Percentiles rank a stretch among this genome's conserved stretches.
Conservation (phyloP, 2,888 invertebrate species). For the Coelinius sp. region DNA sequence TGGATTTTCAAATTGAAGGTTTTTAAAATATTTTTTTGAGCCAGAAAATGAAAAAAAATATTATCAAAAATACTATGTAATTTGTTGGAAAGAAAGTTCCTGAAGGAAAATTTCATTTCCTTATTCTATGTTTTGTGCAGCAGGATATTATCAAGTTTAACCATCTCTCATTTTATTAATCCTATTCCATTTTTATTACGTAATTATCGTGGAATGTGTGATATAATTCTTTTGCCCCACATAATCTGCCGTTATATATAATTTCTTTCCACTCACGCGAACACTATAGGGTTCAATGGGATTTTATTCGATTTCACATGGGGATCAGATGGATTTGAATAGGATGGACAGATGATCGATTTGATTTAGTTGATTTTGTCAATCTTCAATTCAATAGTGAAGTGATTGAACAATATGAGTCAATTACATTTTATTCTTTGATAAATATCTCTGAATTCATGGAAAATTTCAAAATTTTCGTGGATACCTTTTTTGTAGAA, state of each 20-base stretch:
- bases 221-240: constrained; percentile 28
- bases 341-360: neutral
- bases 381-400: neutral
- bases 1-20: constrained; percentile 27
- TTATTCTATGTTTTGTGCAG: neutral
- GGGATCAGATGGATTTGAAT: neutral
- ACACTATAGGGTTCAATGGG: constrained; percentile 4
- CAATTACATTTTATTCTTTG: no score
- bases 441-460: no score
- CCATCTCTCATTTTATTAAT: constrained; percentile 10
- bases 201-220: constrained; percentile 21
- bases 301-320: neutral
- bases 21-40: neutral
- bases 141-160: neutral
- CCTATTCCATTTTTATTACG: constrained; percentile 19
- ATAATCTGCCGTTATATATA: constrained; percentile 24
- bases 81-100: constrained; percentile 8
- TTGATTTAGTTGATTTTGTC: neutral
- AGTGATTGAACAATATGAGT: neutral
- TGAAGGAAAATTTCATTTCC: constrained; percentile 7
- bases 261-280: neutral
- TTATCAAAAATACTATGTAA: neutral
- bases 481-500: no score
- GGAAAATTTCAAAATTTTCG: no score
- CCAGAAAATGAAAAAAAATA: neutral